A percentile compares a stretch with the other conserved stretches of the same genome.
Conservation (phyloP, 2,888 invertebrate genomes). For the Drosophila ezoana region DNA sequence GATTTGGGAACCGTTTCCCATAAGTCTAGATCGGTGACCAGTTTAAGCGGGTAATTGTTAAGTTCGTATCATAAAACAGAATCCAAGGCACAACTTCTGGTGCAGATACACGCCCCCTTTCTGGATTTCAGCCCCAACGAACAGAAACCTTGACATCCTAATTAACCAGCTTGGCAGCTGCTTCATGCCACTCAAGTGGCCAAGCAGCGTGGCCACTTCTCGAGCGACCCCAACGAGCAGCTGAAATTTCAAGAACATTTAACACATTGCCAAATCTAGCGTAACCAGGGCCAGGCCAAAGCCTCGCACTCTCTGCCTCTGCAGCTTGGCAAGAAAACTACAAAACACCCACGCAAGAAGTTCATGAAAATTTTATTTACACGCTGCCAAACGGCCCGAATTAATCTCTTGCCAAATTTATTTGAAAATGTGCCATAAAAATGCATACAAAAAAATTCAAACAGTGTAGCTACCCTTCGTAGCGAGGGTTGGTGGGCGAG, state of each 20-base stretch:
- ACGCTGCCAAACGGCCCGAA: conserved; percentile 80
- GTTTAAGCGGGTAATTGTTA: no score
- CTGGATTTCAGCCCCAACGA: conserved; percentile 15
- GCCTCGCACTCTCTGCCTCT: conserved; percentile 3
- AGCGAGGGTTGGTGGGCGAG: conserved; percentile 3
- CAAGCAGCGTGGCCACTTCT: conserved; percentile 55
- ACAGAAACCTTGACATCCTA: conserved; percentile 73
- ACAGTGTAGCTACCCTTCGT: conserved; percentile 28
- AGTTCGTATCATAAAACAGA: neutral
- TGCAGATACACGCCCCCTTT: neutral
- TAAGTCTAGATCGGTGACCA: no score
- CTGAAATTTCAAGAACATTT: conserved; percentile 77
- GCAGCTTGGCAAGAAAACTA: conserved; percentile 19
- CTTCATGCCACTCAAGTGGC: conserved; percentile 67
- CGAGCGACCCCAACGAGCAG: conserved; percentile 36
- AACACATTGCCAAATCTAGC: conserved; percentile 80
- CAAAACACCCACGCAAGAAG: conserved; percentile 56
- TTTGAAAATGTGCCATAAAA: conserved; percentile 80
- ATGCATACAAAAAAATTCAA: conserved; percentile 63
- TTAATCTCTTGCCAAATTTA: conserved; percentile 80
- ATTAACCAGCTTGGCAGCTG: conserved; percentile 72
- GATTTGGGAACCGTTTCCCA: no score
- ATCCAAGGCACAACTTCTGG: neutral
- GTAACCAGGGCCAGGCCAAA: conserved; percentile 51
- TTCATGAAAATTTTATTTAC: conserved; percentile 80